Base-by-base conservation (phyloP, 2,113 vertebrate genomes). In the Sminthopsis crassicaudata region DNA sequence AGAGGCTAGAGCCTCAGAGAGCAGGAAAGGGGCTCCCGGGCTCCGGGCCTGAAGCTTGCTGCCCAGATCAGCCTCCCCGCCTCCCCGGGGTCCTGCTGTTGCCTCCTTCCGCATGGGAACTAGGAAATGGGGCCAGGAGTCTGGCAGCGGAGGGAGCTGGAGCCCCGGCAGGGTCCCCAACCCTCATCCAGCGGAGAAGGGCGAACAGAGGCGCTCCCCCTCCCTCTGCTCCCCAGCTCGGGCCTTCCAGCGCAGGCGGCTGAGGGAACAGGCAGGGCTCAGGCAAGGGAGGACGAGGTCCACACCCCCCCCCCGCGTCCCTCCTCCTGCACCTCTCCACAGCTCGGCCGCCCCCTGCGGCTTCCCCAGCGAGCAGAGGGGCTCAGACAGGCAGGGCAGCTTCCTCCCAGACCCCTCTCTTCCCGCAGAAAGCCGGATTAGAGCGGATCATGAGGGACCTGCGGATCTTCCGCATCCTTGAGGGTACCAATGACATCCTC, bases 401-500 rank as follows among this genome's bases (percentile, higher is more conserved):
- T 91, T 91, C 51, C 36, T 91, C 46, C 50, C 89, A 94, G 90
- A 55, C 30, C 93, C 48, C 91, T 46, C 60, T 92, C 94, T 92
- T 89, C 93, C 54, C 46, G 57, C 55, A 95, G 96, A 95, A 97
- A 95, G 89, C 46, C 12, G 55, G 54, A 67, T 36, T 92, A 7
- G 89, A 94, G 84, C 94, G 55, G 76, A 23, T 95, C 53, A 91
- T 8, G 19, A 92, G 95, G 46, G 92, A 54, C 53, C 53, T 93
- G 90, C 91, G 94, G 51, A 91, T 95, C 60, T 95, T 95, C 90
- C 53, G 11, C 26, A 57, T 92, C 3, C 90, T 95, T 0, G 60
- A 96, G 95, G 90, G 91, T 27, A 92, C 57, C 55, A 95, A 19
- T 14, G 91, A 96, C 67, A 76, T 92, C 92, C 93, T 93, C 42